Conservation (phyloP, 2,888 invertebrate genomes). For the Epinotia ramella region DNA sequence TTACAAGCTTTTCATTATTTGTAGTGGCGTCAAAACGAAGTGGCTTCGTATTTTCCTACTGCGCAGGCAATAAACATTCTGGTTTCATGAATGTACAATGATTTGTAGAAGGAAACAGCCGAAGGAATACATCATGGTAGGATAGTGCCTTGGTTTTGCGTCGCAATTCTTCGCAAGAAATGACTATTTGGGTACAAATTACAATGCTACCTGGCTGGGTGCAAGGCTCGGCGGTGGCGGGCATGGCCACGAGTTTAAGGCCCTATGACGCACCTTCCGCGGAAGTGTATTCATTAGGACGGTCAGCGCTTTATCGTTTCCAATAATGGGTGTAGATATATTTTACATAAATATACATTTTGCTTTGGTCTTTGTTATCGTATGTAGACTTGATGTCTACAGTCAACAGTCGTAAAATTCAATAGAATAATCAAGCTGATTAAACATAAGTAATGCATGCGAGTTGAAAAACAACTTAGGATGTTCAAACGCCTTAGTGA, state of each 20-base stretch:
- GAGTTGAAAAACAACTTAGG: no score
- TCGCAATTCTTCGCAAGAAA: slow-evolving; percentile 12
- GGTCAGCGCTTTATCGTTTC: slow-evolving; percentile 18
- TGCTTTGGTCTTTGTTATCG: slow-evolving; percentile 9
- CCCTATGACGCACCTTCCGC: slow-evolving; percentile 62
- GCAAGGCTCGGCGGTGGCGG: slow-evolving; percentile 52
- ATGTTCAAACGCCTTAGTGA: not conserved
- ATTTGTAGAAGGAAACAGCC: not conserved
- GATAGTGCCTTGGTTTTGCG: not conserved
- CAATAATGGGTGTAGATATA: slow-evolving; percentile 39
- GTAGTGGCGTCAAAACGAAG: no score
- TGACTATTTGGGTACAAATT: not conserved
- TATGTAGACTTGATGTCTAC: not conserved
- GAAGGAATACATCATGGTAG: not conserved
- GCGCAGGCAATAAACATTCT: not conserved
- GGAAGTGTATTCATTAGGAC: slow-evolving; percentile 52
- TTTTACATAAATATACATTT: slow-evolving; percentile 19
- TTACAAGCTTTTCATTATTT: not conserved
- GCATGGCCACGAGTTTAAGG: slow-evolving; percentile 62
- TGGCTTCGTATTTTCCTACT: not conserved
- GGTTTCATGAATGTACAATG: slow-evolving; percentile 3
- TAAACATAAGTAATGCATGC: not conserved
- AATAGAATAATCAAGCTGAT: not conserved
- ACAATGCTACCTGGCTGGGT: not conserved
- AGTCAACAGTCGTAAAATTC: not conserved